A percentile compares a stretch with the other conserved stretches of the same genome.
phyloP scores from a whole-genome alignment of 2,113 vertebrate genomes.

The Salvator merianae region DNA sequence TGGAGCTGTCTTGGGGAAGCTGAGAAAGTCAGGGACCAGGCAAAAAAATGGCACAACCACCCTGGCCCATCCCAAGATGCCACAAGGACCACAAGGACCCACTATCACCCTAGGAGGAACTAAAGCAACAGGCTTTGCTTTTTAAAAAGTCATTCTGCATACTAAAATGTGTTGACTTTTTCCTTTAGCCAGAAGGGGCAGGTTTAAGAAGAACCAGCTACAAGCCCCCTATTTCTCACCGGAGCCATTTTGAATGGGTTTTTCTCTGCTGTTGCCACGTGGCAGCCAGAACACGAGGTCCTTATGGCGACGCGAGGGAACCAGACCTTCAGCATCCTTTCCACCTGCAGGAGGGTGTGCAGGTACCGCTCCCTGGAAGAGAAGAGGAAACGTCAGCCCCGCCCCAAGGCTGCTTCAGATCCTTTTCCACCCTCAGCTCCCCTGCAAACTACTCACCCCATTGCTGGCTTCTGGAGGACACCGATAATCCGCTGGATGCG shows the following conservation, averaged over 20 bases:
- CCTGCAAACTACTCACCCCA: conserved; percentile 77
- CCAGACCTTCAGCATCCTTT: conserved; percentile 91
- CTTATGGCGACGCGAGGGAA: conserved; percentile 81
- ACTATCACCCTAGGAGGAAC: too few species aligned
- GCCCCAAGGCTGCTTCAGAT: rapidly evolving
- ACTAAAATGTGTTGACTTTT: too few species aligned
- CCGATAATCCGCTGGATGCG: conserved; percentile 92
- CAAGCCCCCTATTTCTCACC: conserved; percentile 44
- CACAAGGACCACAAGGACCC: too few species aligned
- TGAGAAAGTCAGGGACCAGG: too few species aligned
- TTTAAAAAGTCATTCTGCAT: too few species aligned
- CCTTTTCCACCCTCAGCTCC: background rate
- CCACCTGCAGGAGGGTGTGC: conserved; percentile 88
- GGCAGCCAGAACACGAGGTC: conserved; percentile 6
- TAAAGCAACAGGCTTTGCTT: too few species aligned
- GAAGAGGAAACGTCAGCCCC: background rate
- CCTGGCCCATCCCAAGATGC: too few species aligned
- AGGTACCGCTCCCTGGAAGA: conserved; percentile 84
- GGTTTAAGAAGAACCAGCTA: too few species aligned
- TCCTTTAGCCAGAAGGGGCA: too few species aligned
- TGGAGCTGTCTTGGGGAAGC: too few species aligned
- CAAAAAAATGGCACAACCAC: too few species aligned
- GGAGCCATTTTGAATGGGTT: conserved; percentile 61
- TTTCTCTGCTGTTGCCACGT: background rate
- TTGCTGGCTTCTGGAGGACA: conserved; percentile 87